phyloP scores from a whole-genome alignment of 2,888 invertebrate genomes.

The Dicroscelio sp. region DNA sequence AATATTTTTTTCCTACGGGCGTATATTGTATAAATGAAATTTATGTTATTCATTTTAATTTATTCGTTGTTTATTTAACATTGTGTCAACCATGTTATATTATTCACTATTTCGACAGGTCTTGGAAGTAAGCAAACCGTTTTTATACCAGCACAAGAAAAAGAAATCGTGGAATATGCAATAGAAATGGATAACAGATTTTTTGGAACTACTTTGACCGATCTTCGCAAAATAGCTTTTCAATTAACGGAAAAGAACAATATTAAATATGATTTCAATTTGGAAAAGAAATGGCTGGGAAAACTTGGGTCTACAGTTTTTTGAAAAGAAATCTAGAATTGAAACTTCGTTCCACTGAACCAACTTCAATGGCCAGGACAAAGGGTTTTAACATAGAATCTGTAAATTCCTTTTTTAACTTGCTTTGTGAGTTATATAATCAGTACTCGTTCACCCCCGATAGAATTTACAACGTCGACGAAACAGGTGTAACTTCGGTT shows the following conservation, averaged over 20 bases:
- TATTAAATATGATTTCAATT: constrained; percentile 19
- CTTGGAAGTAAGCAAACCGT: neutral
- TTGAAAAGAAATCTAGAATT: constrained; percentile 27
- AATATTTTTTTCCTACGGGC: too few species aligned
- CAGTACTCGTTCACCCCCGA: neutral
- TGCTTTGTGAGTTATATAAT: neutral
- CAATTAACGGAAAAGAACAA: neutral
- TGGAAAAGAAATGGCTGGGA: neutral
- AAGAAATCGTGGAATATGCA: neutral
- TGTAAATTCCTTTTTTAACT: neutral
- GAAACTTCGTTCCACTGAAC: neutral
- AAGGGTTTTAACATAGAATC: neutral
- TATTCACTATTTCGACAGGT: neutral
- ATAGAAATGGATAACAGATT: neutral
- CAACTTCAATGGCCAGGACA: neutral
- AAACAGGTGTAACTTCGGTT: constrained; percentile 87
- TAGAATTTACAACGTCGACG: constrained; percentile 86
- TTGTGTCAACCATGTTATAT: neutral
- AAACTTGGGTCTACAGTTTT: neutral
- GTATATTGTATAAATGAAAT: too few species aligned
- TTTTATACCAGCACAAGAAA: neutral
- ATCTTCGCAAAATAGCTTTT: neutral
- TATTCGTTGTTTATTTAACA: neutral
- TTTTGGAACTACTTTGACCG: constrained; percentile 2
- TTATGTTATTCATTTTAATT: neutral